A percentile compares a stretch with the other conserved stretches of the same genome.
Evolutionary conservation across 2,888 invertebrate genomes (phyloP).

Genomic region (Chloromyia formosa): DNA sequence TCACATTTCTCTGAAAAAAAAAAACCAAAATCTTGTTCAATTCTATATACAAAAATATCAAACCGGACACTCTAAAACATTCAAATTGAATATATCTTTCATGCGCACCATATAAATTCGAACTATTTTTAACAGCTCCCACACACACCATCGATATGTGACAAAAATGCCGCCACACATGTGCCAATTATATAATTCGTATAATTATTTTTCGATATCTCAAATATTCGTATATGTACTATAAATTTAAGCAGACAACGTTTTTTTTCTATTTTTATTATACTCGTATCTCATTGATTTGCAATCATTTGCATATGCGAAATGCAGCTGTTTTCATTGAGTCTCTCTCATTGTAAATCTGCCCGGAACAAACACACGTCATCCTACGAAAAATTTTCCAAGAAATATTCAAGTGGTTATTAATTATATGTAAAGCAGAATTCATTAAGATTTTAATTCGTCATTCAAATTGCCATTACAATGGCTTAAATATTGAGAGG

Average conservation of each 20-base stretch:
- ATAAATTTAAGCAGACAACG: too few relatives aligned
- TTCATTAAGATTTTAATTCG: conserved; percentile 29
- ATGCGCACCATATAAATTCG: neutral
- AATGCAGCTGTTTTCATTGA: neutral
- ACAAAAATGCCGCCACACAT: conserved; percentile 9
- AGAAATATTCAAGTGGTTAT: conserved; percentile 27
- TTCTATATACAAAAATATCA: too few relatives aligned
- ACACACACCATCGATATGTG: conserved; percentile 14
- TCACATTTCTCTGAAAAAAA: too few relatives aligned
- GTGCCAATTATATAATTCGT: conserved; percentile 28
- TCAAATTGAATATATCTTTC: neutral
- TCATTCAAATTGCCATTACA: conserved; percentile 37
- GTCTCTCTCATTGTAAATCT: neutral
- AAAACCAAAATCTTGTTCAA: too few relatives aligned
- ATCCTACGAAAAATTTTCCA: neutral
- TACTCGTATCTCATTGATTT: too few relatives aligned
- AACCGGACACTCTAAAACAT: too few relatives aligned
- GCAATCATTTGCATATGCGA: too few relatives aligned
- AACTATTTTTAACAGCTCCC: conserved; percentile 36
- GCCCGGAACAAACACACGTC: neutral
- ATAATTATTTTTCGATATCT: too few relatives aligned
- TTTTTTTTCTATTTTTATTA: too few relatives aligned
- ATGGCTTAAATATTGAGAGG: conserved; percentile 18
- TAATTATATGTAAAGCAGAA: conserved; percentile 35
- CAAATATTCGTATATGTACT: too few relatives aligned